Base-by-base conservation (phyloP, 2,797 vertebrate genomes). In the Microcaecilia unicolor region DNA sequence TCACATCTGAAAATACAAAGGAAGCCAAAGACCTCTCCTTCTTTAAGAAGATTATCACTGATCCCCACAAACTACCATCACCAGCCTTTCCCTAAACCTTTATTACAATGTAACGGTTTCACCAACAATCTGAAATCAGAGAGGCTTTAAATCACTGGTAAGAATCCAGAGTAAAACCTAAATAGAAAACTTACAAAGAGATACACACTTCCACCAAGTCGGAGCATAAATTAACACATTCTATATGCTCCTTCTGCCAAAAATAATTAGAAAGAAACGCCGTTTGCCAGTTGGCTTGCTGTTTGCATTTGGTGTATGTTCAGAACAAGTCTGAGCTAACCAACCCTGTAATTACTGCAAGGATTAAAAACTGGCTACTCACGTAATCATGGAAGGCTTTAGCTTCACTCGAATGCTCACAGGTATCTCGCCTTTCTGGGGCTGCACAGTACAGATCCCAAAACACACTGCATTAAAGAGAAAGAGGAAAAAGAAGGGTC, bases 301-400 rank as follows among this genome's bases (percentile, higher is more conserved):
- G 23, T 5, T 14, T 46, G 55, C 55, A 52, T 39, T 28, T 11
- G 4, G 24, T 23, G 29, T n/a, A n/a, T n/a, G n/a, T 14, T 23
- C 48, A 25, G 10, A 47, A 57, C 46, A 45, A 63, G 44, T 51
- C 11, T n/a, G 37, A 73, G 63, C 48, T 59, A 58, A 45, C 60
- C 70, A 51, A 61, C 48, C 15, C 65, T 50, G 24, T 62, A 70
- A 78, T 74, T 59, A 71, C 59, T 41, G 27, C 47, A 37, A 60
- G 64, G 57, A 82, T 71, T 51, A 76, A 61, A 78, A 76, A 67
- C 55, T 44, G 48, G 67, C 72, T 79, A 89, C 95, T 95, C 86
- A 98, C 95, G 8, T 98, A 98, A 84, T 98, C 95, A 76, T 98
- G 95, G 85, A 98, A 98, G 76, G 95, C 95, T 80, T 98, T 98